phyloP scores from a whole-genome alignment of 2,113 vertebrate genomes.

The Lampris megalopsis region DNA sequence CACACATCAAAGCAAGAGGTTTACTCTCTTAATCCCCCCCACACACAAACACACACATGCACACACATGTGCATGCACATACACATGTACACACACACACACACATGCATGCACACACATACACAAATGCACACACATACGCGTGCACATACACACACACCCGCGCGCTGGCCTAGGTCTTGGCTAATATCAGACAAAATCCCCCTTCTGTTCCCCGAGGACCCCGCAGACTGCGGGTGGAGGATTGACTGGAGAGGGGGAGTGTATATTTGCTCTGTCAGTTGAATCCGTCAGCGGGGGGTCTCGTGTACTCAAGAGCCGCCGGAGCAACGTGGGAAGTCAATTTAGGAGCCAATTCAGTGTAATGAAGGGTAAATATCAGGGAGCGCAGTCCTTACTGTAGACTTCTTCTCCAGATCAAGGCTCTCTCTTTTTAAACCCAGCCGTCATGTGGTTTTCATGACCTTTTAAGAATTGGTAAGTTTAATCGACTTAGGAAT shows the following conservation, averaged over 20 bases:
- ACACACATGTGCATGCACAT: no score
- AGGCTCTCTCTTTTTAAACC: not conserved
- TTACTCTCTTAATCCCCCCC: conserved; percentile 64
- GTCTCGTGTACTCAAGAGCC: conserved; percentile 46
- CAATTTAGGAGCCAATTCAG: conserved; percentile 8
- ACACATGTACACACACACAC: no score
- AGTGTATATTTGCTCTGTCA: conserved; percentile 70
- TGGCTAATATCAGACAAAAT: conserved; percentile 68
- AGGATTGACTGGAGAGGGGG: conserved; percentile 68
- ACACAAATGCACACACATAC: no score
- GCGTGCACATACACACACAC: not conserved
- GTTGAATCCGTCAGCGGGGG: conserved; percentile 65
- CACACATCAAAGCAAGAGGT: conserved; percentile 65
- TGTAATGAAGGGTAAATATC: conserved; percentile 58
- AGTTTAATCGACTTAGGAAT: not conserved
- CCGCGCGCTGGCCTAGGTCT: conserved; percentile 47
- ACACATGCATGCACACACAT: no score
- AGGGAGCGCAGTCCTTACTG: conserved; percentile 12
- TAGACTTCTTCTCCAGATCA: not conserved
- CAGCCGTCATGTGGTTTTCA: conserved; percentile 7
- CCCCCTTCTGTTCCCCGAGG: conserved; percentile 57
- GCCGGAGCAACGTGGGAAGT: conserved; percentile 30
- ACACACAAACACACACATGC: no score
- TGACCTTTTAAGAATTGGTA: not conserved
- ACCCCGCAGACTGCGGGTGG: conserved; percentile 66